Percentiles rank a stretch among this genome's conserved stretches.
Conservation (phyloP, 2,888 invertebrate species). For the Caenorhabditis sp. region DNA sequence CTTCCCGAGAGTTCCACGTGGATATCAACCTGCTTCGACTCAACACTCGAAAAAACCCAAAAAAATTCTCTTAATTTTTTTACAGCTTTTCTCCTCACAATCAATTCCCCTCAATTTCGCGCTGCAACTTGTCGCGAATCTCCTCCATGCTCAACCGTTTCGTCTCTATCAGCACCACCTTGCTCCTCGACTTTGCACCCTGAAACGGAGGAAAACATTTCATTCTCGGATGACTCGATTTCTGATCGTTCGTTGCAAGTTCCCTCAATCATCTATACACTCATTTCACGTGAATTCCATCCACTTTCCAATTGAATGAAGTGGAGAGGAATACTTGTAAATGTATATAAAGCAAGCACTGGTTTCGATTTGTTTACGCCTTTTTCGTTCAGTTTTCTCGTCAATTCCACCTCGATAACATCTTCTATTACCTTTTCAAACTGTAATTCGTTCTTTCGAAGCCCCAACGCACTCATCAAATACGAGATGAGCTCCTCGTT, state of each 20-base stretch:
- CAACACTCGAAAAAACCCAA: no score
- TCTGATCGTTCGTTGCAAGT: conserved; percentile 11
- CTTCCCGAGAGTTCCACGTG: neutral
- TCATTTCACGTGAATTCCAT: conserved; percentile 5
- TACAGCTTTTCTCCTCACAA: no score
- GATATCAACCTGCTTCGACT: neutral
- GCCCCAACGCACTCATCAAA: conserved; percentile 87
- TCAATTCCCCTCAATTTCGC: conserved; percentile 49
- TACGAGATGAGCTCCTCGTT: conserved; percentile 89
- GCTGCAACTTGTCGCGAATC: conserved; percentile 66
- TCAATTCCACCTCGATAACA: conserved; percentile 35
- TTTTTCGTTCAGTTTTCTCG: conserved; percentile 17
- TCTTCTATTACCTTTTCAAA: conserved; percentile 86
- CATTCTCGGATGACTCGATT: neutral
- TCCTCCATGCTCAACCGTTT: conserved; percentile 69
- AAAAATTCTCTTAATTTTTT: no score
- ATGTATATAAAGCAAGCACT: conserved; percentile 1
- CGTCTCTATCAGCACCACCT: conserved; percentile 74
- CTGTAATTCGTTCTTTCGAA: conserved; percentile 88
- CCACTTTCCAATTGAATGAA: neutral
- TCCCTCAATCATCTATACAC: neutral
- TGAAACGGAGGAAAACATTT: conserved; percentile 50
- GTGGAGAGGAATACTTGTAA: neutral
- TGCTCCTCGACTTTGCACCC: conserved; percentile 77
- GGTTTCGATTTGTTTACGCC: conserved; percentile 13